Conservation (phyloP, 2,797 vertebrate genomes). For the Macropus fuliginosus region DNA sequence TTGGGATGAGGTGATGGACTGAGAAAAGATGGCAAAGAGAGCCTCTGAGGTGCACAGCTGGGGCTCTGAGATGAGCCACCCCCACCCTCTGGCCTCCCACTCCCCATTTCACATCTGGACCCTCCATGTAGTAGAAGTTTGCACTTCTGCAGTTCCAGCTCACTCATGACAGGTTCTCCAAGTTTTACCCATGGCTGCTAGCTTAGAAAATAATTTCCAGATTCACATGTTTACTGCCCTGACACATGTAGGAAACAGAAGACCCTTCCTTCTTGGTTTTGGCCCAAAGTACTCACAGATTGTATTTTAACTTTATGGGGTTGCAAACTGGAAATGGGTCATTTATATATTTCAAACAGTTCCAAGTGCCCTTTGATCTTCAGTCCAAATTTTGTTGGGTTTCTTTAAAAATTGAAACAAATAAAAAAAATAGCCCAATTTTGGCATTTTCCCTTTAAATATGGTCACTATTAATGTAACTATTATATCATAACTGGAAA, state of each 20-base stretch:
- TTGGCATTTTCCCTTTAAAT: conserved; percentile 78
- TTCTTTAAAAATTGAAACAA: conserved; percentile 73
- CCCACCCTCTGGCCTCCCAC: not conserved
- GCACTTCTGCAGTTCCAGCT: conserved; percentile 89
- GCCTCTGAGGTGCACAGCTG: conserved; percentile 75
- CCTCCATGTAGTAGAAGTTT: conserved; percentile 84
- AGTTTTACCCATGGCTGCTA: conserved; percentile 92
- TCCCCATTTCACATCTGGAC: conserved; percentile 85
- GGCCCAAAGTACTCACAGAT: conserved; percentile 80
- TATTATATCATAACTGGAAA: conserved; percentile 79
- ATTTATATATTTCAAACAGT: conserved; percentile 90
- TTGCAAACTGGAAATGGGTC: conserved; percentile 88
- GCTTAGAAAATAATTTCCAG: conserved; percentile 91
- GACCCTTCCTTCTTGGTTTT: conserved; percentile 82
- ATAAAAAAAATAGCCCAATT: conserved; percentile 79
- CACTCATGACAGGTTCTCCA: conserved; percentile 91
- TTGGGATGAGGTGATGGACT: conserved; percentile 71
- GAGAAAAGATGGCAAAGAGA: conserved; percentile 70
- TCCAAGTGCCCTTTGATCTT: conserved; percentile 88
- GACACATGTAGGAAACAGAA: conserved; percentile 86
- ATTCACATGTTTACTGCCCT: conserved; percentile 89
- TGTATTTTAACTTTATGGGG: conserved; percentile 83
- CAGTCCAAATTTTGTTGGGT: conserved; percentile 83
- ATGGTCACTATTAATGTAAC: conserved; percentile 82
- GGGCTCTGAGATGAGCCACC: conserved; percentile 60